A percentile compares a stretch with the other conserved stretches of the same genome.
phyloP scores from a whole-genome alignment of 1,140 invertebrate species.

The Notospermus geniculatus region DNA sequence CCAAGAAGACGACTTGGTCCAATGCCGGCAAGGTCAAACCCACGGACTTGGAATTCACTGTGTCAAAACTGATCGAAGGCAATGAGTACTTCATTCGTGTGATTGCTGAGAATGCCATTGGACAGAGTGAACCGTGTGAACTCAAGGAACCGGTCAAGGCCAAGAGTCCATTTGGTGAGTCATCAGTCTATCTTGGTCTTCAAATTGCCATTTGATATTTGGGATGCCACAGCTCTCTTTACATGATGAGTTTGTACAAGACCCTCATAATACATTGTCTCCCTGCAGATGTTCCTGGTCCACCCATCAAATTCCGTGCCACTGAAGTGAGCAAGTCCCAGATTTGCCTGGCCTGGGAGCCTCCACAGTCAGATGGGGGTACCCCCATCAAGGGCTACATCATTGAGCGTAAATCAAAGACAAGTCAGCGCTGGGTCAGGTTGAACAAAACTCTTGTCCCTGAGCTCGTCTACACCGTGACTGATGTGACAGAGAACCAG shows the following conservation, averaged over 20 bases:
- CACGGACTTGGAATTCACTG: slow-evolving; percentile 46
- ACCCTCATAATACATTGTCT: neutral
- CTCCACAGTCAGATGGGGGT: slow-evolving; percentile 84
- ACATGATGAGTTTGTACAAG: too few relatives aligned
- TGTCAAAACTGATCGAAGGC: slow-evolving; percentile 80
- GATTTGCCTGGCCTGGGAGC: slow-evolving; percentile 89
- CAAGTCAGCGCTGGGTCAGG: slow-evolving; percentile 82
- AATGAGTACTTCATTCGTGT: slow-evolving; percentile 96
- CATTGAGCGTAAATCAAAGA: slow-evolving; percentile 80
- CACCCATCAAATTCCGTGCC: slow-evolving; percentile 87
- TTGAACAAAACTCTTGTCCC: slow-evolving; percentile 85
- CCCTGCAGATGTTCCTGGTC: slow-evolving; percentile 63
- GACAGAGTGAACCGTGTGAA: slow-evolving; percentile 67
- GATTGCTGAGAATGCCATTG: slow-evolving; percentile 85
- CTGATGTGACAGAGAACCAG: slow-evolving; percentile 93
- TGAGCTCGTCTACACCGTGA: slow-evolving; percentile 91
- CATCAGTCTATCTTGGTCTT: slow-evolving; percentile 24
- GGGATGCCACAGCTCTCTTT: neutral
- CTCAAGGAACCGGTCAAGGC: slow-evolving; percentile 62
- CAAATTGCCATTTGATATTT: neutral
- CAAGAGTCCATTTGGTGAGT: slow-evolving; percentile 54
- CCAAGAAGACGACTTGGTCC: slow-evolving; percentile 90
- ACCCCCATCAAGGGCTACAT: slow-evolving; percentile 90
- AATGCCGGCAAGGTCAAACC: slow-evolving; percentile 57
- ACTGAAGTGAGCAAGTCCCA: slow-evolving; percentile 90